A percentile compares a stretch with the other conserved stretches of the same genome.
phyloP scores from a whole-genome alignment of 1,140 invertebrate species.

The Orussus abietinus region DNA sequence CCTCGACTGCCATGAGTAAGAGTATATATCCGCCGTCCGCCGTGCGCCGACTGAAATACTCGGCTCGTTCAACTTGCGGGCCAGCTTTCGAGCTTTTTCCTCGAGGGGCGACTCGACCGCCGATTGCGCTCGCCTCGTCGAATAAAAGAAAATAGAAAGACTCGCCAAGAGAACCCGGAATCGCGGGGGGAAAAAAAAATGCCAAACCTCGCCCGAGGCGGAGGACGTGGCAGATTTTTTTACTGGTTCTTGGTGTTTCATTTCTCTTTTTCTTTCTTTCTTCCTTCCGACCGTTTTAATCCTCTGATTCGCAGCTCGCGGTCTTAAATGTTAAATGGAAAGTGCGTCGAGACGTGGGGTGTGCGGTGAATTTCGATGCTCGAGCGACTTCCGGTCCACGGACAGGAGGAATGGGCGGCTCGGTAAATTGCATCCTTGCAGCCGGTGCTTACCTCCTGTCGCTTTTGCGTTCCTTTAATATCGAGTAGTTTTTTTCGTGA shows the following conservation, averaged over 20 bases:
- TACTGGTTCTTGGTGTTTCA: no score
- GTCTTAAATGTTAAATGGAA: no score
- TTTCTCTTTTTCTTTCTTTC: no score
- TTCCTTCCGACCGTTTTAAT: no score
- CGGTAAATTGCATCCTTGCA: background rate
- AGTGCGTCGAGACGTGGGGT: no score
- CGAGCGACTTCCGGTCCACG: no score
- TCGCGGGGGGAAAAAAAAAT: no score
- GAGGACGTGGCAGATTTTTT: background rate
- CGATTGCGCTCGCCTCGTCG: background rate
- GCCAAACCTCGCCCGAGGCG: background rate
- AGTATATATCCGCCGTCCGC: constrained; percentile 9
- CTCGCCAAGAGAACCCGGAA: no score
- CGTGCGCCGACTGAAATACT: constrained; percentile 7
- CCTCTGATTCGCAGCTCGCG: no score
- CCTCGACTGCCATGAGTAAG: constrained; percentile 8
- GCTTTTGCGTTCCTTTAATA: background rate
- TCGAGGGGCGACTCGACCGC: background rate
- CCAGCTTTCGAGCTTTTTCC: background rate
- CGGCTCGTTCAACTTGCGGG: background rate
- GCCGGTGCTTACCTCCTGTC: background rate
- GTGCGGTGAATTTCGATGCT: no score
- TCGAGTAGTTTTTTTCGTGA: background rate
- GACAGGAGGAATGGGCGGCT: no score
- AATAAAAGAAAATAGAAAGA: background rate